Evolutionary conservation across 35 echinoderm and acorn worm species (phyloP), one percentile per base, ranked within the genome.

Genomic region (Apostichopus californicus): DNA sequence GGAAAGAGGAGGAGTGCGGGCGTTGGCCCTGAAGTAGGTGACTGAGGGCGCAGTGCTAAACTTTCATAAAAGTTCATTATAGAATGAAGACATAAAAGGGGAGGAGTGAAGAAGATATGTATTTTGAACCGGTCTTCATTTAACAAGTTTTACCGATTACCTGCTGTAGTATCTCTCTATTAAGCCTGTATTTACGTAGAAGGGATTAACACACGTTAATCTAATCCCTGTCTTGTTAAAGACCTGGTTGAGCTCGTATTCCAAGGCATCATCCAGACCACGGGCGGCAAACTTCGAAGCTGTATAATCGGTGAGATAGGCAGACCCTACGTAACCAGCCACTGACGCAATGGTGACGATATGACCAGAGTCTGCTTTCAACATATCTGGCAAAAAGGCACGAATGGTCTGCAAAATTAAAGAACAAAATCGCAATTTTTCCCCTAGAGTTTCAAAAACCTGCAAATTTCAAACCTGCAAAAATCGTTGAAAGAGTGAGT

Each of bases 121-220:
- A 46, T 46, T 46, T 46, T 46, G 34, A 46, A 46, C 34, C 34
- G 34, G 34, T 46, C 34, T 46, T 46, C 34, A 46, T 46, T 46
- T 3, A 46, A 46, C 34, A 46, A 46, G 34, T 46, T 46, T 46
- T 4, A 46, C 34, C 34, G 34, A 46, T 46, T 90, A 90, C 88
- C 88, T 90, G 88, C 88, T 90, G 9, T 90, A 90, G 22, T 77
- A 90, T 9, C 15, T 25, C 5, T 96, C 93, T 55, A 98, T 96
- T 79, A 98, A 83, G 11, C 97, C 97, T 55, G 97, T 98, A 58
- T 96, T 85, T 5, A 94, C 91, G 34, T 93, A 96, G 56, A 86
- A 91, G 3, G 97, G 97, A 66, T 84, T 86, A 55, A 98, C 93
- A 15, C 92, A 55, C 0, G 95, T 98, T 34, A 87, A 87, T 63